Evolutionary conservation across 2,797 vertebrate species (phyloP), one percentile per base, ranked within the genome.

Genomic region (Enteromius fasciolatus): DNA sequence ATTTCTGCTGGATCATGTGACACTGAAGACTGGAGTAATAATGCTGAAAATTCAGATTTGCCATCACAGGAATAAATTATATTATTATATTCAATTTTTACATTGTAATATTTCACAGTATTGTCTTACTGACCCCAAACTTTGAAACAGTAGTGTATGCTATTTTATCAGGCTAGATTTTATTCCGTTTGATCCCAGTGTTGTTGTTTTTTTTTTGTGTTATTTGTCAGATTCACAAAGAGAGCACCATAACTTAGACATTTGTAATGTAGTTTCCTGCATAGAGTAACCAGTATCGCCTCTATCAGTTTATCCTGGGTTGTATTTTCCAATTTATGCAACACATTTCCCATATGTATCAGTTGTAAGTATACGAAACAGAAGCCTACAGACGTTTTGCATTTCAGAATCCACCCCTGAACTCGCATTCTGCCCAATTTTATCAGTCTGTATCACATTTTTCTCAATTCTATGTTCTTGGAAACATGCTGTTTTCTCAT

Each of bases 181-280:
- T 50, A 61, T 39, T 39, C 46, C 11, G 17, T n/a, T 70, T 23
- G 23, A 81, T 41, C 23, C 57, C 25, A 14, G 67, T 12, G 28
- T n/a, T 36, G n/a, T n/a, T n/a, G n/a, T 36, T 33, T 36, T 6
- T 28, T 72, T 20, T 7, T 12, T 25, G 11, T 7, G 48, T 77
- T 76, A 50, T 36, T 36, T n/a, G 44, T 63, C 82, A 70, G 46
- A 79, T 41, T 68, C 79, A 66, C 69, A 75, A 48, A 61, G 36
- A 48, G 28, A 18, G 28, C 76, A 39, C 36, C 39, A 17, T 75
- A 48, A 52, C 11, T 36, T 87, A 86, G 57, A 77, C 44, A 61
- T 46, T 87, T 79, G 66, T 81, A 87, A 85, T 87, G 33, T 81
- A 44, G 80, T 79, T 67, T 78, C 33, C 75, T 78, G 50, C 76